These are phyloP conservation scores for Scaptomyza hsui DNA, from an alignment of 1,140 invertebrate species.

Conservation along the genomic window DNA sequence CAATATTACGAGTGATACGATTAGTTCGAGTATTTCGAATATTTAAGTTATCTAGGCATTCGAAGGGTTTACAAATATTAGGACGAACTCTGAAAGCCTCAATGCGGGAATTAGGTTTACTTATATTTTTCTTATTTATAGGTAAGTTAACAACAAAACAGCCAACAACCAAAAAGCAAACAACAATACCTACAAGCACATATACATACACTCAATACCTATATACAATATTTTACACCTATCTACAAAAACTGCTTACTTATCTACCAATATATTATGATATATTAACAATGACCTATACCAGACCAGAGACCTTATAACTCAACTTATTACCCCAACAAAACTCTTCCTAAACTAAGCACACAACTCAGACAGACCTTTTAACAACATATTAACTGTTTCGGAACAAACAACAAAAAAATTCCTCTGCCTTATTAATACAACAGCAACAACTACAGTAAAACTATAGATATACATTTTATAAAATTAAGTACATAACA, in stretches of 20 bases:
- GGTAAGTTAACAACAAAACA: constrained; percentile 88
- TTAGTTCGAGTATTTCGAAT: constrained; percentile 99
- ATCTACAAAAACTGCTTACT: constrained; percentile 25
- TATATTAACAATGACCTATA: constrained; percentile 1
- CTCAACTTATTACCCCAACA: background rate
- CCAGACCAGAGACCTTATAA: constrained; percentile 10
- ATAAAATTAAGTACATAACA: constrained; percentile 55
- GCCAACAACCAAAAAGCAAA: constrained; percentile 47
- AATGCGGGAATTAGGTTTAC: constrained; percentile 99
- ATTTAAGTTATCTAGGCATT: constrained; percentile 99
- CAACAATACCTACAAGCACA: constrained; percentile 31
- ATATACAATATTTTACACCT: constrained; percentile 36
- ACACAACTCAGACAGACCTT: constrained; percentile 27
- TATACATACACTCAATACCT: constrained; percentile 18
- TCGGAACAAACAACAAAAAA: constrained; percentile 3
- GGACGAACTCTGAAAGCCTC: constrained; percentile 99
- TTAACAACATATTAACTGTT: background rate
- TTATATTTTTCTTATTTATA: constrained; percentile 99
- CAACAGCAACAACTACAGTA: constrained; percentile 52
- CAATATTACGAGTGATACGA: constrained; percentile 98
- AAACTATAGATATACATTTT: constrained; percentile 57
- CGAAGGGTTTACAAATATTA: constrained; percentile 98
- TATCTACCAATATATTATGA: constrained; percentile 25
- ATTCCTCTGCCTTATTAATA: constrained; percentile 24
- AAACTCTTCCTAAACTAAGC: constrained; percentile 1